These are phyloP conservation scores for Chloropsis cyanopogon DNA, from an alignment of 2,113 vertebrate species.

Conservation along the genomic window DNA sequence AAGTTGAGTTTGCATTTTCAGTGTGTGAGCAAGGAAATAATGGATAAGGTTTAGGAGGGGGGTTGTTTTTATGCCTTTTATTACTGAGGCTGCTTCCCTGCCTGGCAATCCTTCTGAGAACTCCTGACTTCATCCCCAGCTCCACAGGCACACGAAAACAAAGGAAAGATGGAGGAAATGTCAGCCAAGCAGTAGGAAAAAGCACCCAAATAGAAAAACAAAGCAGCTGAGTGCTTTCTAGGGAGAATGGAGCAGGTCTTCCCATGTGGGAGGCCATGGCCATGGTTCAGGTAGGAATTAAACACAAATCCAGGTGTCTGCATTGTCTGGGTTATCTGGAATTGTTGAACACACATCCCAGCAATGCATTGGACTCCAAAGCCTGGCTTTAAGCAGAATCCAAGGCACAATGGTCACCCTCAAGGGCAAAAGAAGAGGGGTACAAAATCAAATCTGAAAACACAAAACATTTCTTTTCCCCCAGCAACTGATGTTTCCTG, in stretches of 20 bases:
- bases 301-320: background rate
- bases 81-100: background rate
- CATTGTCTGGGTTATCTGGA: background rate
- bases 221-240: background rate
- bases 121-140: background rate
- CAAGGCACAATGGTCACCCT: background rate
- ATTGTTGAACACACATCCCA: background rate
- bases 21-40: background rate
- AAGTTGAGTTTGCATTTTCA: conserved; percentile 22
- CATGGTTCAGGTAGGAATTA: background rate
- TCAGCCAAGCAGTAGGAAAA: background rate
- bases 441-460: background rate
- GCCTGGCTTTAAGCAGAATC: background rate
- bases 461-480: accelerated
- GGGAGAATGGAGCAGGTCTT: background rate
- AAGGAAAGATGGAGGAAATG: background rate
- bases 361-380: background rate
- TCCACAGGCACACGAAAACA: background rate
- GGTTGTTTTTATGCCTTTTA: background rate
- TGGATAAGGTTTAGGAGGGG: background rate
- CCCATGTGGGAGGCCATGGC: background rate
- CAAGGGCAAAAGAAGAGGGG: background rate
- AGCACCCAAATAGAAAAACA: background rate
- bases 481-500: background rate
- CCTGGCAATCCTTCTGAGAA: conserved; percentile 3